Evolutionary conservation across 2,113 vertebrate species (phyloP).

Genomic region (Falco punctatus): DNA sequence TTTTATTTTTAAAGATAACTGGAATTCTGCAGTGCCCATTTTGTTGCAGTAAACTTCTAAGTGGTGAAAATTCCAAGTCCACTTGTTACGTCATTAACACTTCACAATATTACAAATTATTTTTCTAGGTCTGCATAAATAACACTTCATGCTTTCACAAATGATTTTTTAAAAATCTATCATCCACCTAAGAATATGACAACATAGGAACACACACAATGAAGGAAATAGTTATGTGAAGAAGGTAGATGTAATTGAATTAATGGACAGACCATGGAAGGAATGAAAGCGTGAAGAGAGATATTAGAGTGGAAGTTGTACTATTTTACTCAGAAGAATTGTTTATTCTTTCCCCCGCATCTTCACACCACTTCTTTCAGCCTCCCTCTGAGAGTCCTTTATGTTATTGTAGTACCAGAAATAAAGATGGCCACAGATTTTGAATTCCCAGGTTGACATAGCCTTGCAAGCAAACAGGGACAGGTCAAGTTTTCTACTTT

Average conservation of each 20-base stretch:
- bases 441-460: neutral
- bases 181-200: neutral
- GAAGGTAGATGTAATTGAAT: neutral
- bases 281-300: neutral
- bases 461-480: neutral
- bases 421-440: neutral
- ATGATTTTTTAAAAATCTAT: neutral
- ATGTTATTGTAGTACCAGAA: neutral
- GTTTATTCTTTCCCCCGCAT: neutral
- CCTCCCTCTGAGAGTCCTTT: neutral
- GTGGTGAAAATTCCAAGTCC: neutral
- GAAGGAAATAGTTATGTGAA: neutral
- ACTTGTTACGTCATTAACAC: neutral
- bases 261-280: neutral
- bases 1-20: neutral
- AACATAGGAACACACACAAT: neutral
- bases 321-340: neutral
- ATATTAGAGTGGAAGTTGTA: neutral
- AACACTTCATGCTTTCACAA: neutral
- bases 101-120: neutral
- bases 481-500: neutral
- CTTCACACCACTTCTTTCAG: neutral
- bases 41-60: neutral
- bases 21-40: neutral
- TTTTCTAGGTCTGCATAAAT: neutral